Base-by-base conservation (phyloP, 2,113 vertebrate species). In the Centropristis striata region DNA sequence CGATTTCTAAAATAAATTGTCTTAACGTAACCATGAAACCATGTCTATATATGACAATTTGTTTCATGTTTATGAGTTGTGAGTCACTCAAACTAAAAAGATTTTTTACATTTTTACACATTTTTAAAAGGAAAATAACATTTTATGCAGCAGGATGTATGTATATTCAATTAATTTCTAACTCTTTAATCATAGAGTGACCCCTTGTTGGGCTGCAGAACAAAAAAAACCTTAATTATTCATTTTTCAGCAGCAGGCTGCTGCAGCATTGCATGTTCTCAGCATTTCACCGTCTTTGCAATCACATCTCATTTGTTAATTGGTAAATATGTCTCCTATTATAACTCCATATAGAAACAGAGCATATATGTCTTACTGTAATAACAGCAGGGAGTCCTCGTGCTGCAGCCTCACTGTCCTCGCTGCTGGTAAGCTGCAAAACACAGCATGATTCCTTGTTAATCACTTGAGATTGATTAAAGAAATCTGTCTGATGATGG, bases 381-480 rank as follows among this genome's bases (percentile, higher is more conserved):
- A 55, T 44, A 53, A 60, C 77, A 81, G 65, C 71, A 65, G 58
- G 75, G 71, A 50, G 42, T 54, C 61, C n/a, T 61, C 72, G 59
- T 54, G 32, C 42, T 71, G 59, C 12, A 51, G 49, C 46, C 3
- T 36, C 18, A 23, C 28, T 53, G 9, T 23, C 32, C 15, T 53
- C 21, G 4, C 23, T 32, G 11, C 44, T 63, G 25, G 20, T 60
- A 21, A 44, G 14, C 49, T 42, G 54, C 14, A 47, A 70, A 54
- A 66, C 59, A 37, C 67, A 71, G 72, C 25, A 18, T 28, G 63
- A 47, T 14, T 44, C 14, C 3, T 2, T 39, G 28, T 65, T 54
- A 60, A 78, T 73, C 58, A 46, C 63, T 60, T 15, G 12, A 68
- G 60, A 69, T 59, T 71, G 1, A 51, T 80, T 39, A 42, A 57